Evolutionary conservation across 2,888 invertebrate genomes (phyloP).

Genomic region (Phytoseiulus persimilis): DNA sequence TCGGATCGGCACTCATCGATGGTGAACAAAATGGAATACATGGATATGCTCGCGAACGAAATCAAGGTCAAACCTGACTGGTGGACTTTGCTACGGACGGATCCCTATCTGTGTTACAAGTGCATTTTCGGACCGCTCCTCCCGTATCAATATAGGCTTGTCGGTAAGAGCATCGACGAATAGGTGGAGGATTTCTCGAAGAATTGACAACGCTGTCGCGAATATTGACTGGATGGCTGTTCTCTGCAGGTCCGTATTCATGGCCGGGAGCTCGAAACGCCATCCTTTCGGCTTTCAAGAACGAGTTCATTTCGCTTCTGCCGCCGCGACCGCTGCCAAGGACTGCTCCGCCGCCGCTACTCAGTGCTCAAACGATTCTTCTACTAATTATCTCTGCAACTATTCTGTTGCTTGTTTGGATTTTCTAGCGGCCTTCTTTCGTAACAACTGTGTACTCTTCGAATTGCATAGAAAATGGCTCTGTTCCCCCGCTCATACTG

Average conservation of each 20-base stretch:
- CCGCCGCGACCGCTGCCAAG: background rate
- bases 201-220: background rate
- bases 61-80: slow-evolving; percentile 24
- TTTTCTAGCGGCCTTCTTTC: too few species aligned
- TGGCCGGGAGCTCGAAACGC: slow-evolving; percentile 43
- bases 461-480: too few species aligned
- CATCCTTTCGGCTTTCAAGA: slow-evolving; percentile 41
- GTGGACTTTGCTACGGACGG: slow-evolving; percentile 32
- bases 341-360: background rate
- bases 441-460: too few species aligned
- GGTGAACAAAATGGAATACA: slow-evolving; percentile 42
- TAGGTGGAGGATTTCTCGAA: background rate
- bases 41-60: slow-evolving; percentile 41
- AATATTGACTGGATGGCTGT: background rate
- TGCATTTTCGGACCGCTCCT: slow-evolving; percentile 42
- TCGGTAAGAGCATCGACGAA: slow-evolving; percentile 27
- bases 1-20: slow-evolving; percentile 18
- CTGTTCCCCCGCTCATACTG: too few species aligned
- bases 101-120: slow-evolving; percentile 39
- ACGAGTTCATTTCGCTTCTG: background rate
- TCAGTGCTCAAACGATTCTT: background rate
- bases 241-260: slow-evolving; percentile 41
- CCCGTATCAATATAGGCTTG: slow-evolving; percentile 43
- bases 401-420: background rate
- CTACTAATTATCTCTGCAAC: background rate